phyloP scores from a whole-genome alignment of 2,888 invertebrate genomes.

The Leistus spinibarbis region DNA sequence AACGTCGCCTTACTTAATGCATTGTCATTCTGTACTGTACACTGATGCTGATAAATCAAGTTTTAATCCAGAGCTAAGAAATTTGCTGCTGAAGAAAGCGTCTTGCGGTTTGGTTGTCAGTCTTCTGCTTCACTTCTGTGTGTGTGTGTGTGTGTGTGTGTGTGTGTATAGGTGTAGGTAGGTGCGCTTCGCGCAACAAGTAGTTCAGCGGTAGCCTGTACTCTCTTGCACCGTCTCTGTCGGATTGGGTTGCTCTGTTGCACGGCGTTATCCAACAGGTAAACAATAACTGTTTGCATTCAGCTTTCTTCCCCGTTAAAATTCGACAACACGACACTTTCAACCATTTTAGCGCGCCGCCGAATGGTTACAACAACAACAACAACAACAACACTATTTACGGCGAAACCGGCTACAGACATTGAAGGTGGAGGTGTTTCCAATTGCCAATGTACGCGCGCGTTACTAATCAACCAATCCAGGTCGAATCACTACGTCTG shows the following conservation, averaged over 20 bases:
- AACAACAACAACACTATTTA: no score
- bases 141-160: not conserved
- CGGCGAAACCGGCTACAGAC: no score
- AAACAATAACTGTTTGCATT: slow-evolving; percentile 49
- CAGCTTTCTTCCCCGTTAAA: not conserved
- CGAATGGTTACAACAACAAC: not conserved
- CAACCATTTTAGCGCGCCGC: not conserved
- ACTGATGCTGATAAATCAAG: not conserved
- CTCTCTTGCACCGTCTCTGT: slow-evolving; percentile 4
- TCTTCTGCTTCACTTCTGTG: not conserved
- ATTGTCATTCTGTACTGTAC: not conserved
- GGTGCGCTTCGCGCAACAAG: slow-evolving; percentile 54
- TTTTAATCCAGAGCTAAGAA: not conserved
- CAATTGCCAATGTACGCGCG: no score
- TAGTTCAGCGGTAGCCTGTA: slow-evolving; percentile 44
- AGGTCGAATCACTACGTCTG: not conserved
- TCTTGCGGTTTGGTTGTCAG: no score
- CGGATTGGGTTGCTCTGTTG: not conserved
- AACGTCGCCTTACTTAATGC: not conserved
- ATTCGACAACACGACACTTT: not conserved
- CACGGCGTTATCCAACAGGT: slow-evolving; percentile 52
- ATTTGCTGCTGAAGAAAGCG: not conserved
- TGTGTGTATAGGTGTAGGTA: slow-evolving; percentile 3
- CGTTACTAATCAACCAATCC: no score
- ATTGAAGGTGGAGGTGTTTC: no score